These are phyloP conservation scores for Corbicula japonica DNA, from an alignment of 2,888 invertebrate species.

Conservation along the genomic window DNA sequence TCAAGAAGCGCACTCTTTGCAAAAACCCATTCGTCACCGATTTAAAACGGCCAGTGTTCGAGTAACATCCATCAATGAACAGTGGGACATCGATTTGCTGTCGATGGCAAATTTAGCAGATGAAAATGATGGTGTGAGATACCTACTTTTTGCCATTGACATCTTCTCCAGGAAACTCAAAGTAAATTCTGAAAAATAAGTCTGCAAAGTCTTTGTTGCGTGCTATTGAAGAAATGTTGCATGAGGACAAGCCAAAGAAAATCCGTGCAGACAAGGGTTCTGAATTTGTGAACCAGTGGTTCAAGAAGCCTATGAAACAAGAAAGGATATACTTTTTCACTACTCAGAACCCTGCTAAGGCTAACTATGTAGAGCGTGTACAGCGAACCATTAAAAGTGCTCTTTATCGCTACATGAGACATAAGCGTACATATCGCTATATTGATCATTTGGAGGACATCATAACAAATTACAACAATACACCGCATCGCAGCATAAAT, in stretches of 20 bases:
- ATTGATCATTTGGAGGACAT: conserved; percentile 24
- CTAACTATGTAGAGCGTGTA: too few species aligned
- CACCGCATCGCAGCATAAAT: too few species aligned
- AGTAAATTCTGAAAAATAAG: conserved; percentile 28
- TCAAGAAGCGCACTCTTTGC: conserved; percentile 20
- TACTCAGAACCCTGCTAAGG: conserved; percentile 32
- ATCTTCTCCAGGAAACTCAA: conserved; percentile 23
- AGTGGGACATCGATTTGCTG: too few species aligned
- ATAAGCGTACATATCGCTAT: too few species aligned
- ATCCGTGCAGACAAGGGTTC: conserved; percentile 39
- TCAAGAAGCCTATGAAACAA: too few species aligned
- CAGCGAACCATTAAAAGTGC: too few species aligned
- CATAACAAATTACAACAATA: conserved; percentile 18
- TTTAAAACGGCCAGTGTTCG: conserved; percentile 28
- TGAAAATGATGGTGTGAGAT: conserved; percentile 31
- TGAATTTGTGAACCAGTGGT: conserved; percentile 34
- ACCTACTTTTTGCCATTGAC: conserved; percentile 31
- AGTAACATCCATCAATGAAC: conserved; percentile 8
- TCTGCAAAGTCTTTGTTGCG: conserved; percentile 31
- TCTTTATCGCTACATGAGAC: conserved; percentile 32
- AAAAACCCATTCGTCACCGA: not conserved
- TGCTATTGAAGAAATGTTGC: conserved; percentile 17
- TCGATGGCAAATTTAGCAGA: conserved; percentile 24
- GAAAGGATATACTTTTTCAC: conserved; percentile 31
- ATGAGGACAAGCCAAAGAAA: conserved; percentile 18